Conservation (phyloP, 92 coral and sea anemone species). For the Pocillopora meandrina region DNA sequence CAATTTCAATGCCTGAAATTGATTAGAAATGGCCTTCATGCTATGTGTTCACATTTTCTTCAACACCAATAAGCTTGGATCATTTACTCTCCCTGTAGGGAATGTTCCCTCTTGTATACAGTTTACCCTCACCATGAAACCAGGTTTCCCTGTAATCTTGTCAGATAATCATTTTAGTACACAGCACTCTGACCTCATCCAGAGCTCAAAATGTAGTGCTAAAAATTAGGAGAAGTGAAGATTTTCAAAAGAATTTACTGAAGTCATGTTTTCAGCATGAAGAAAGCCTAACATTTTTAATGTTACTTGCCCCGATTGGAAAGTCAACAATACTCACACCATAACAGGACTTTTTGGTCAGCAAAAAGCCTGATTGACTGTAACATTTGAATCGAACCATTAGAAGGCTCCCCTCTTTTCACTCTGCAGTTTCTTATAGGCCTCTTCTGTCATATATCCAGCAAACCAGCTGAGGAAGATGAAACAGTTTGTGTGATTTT, state of each 20-base stretch:
- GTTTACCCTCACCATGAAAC: no score
- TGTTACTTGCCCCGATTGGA: conserved; percentile 17
- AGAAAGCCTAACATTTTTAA: not conserved
- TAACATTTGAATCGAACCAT: conserved; percentile 12
- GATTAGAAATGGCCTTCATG: no score
- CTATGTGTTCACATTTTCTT: no score
- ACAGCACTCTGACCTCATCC: no score
- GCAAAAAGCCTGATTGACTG: conserved; percentile 19
- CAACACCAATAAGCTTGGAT: not conserved
- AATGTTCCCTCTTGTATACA: no score
- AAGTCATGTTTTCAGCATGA: no score
- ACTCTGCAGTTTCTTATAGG: conserved; percentile 5
- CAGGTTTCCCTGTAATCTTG: no score
- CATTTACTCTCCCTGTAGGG: not conserved
- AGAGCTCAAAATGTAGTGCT: no score
- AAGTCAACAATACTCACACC: not conserved
- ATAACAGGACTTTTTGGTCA: conserved; percentile 17
- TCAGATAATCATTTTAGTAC: no score
- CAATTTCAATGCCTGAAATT: no score
- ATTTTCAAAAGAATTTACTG: no score
- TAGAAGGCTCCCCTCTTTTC: conserved; percentile 27
- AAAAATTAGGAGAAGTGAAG: no score
- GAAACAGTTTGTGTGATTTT: not conserved
- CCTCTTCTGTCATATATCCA: conserved; percentile 32
- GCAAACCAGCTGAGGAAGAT: conserved; percentile 34